Conservation (phyloP, 2,888 invertebrate genomes). For the Linyphia triangularis region DNA sequence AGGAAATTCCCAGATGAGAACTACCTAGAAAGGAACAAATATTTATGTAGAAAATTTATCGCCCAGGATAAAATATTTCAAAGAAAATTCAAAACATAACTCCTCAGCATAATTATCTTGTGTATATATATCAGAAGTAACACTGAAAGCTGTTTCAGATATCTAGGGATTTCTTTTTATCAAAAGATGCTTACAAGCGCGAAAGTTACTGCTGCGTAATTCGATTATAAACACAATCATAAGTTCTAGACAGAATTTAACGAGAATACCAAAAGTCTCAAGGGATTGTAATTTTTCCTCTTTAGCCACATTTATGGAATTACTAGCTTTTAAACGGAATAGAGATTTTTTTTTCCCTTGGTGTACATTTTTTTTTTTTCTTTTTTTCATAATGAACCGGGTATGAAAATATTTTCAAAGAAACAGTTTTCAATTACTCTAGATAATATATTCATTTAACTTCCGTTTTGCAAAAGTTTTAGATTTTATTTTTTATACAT, state of each 20-base stretch:
- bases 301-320: background rate
- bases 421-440: background rate
- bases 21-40: background rate
- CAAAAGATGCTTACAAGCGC: background rate
- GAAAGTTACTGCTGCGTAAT: background rate
- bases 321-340: background rate
- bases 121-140: too few species aligned
- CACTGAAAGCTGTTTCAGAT: background rate
- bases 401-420: background rate
- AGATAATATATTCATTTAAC: background rate
- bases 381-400: background rate
- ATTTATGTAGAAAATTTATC: conserved; percentile 16
- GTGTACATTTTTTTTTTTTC: background rate
- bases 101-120: background rate
- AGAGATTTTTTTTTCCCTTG: background rate
- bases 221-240: background rate
- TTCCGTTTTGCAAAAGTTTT: background rate
- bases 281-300: background rate
- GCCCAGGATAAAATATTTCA: background rate
- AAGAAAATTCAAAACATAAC: background rate
- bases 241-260: background rate
- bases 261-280: background rate
- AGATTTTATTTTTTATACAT: background rate
- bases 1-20: background rate
- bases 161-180: background rate